Evolutionary conservation across 2,797 vertebrate genomes (phyloP).

Genomic region (Melanotaenia maccullochi): DNA sequence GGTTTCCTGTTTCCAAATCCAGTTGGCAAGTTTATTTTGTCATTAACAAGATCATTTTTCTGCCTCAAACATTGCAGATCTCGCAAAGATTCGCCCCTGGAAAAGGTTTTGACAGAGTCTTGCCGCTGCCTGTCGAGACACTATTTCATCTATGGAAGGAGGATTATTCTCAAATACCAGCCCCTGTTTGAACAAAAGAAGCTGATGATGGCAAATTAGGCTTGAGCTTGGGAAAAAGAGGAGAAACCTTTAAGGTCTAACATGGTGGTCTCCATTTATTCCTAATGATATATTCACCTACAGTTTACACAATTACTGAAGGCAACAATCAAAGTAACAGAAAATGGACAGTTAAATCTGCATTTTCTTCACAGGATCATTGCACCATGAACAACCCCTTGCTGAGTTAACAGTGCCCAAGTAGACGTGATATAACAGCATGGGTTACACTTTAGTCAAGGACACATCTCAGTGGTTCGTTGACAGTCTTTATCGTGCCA

Average conservation of each 20-base stretch:
- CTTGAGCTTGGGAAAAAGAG: constrained; percentile 77
- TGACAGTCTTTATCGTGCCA: constrained; percentile 82
- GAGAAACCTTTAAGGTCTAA: constrained; percentile 76
- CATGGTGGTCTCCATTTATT: constrained; percentile 84
- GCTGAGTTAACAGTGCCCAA: constrained; percentile 58
- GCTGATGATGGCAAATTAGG: constrained; percentile 89
- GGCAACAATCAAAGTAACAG: constrained; percentile 60
- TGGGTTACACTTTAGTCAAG: constrained; percentile 79
- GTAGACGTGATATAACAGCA: constrained; percentile 54
- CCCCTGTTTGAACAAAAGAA: constrained; percentile 86
- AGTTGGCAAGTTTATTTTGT: constrained; percentile 75
- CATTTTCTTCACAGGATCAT: constrained; percentile 59
- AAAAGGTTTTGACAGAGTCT: constrained; percentile 83
- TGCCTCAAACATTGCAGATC: constrained; percentile 73
- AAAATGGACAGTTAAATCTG: constrained; percentile 57
- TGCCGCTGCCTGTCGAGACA: constrained; percentile 86
- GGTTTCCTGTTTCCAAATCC: constrained; percentile 58
- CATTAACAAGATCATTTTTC: constrained; percentile 77
- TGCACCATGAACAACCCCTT: constrained; percentile 39
- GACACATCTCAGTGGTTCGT: constrained; percentile 76
- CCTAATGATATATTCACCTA: constrained; percentile 77
- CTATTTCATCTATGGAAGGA: constrained; percentile 84
- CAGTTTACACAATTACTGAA: constrained; percentile 75
- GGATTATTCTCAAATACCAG: constrained; percentile 89
- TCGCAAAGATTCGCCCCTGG: constrained; percentile 77